A percentile compares a stretch with the other conserved stretches of the same genome.
Evolutionary conservation across 2,113 vertebrate species (phyloP).

Genomic region (Gila orcuttii): DNA sequence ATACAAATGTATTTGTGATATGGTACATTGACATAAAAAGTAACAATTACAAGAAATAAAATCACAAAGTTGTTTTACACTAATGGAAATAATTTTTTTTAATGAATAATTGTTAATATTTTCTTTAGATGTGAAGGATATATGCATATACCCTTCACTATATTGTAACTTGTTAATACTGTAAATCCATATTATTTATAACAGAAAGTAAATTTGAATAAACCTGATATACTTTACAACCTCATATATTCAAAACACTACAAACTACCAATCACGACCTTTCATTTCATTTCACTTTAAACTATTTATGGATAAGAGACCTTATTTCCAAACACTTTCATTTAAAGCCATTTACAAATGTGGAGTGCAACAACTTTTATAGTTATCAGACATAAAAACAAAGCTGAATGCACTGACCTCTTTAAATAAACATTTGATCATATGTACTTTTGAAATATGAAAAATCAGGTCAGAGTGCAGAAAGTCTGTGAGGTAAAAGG

Average conservation of each 20-base stretch:
- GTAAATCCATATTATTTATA: not conserved
- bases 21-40: not conserved
- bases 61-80: not conserved
- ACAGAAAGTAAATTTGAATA: not conserved
- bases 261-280: not conserved
- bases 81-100: not conserved
- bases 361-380: not conserved
- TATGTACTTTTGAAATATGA: constrained; percentile 33
- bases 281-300: not conserved
- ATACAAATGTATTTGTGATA: too few species aligned
- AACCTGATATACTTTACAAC: not conserved
- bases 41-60: not conserved
- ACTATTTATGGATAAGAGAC: not conserved
- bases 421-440: constrained; percentile 31
- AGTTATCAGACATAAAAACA: constrained; percentile 37
- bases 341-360: not conserved
- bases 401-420: constrained; percentile 20
- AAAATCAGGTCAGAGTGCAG: constrained; percentile 43
- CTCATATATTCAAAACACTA: not conserved
- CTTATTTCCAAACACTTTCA: not conserved
- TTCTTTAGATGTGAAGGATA: not conserved
- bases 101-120: not conserved
- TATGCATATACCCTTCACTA: not conserved
- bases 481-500: constrained; percentile 18
- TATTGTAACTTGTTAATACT: not conserved